phyloP scores from a whole-genome alignment of 2,797 vertebrate genomes.

The Sebastes nivosus region DNA sequence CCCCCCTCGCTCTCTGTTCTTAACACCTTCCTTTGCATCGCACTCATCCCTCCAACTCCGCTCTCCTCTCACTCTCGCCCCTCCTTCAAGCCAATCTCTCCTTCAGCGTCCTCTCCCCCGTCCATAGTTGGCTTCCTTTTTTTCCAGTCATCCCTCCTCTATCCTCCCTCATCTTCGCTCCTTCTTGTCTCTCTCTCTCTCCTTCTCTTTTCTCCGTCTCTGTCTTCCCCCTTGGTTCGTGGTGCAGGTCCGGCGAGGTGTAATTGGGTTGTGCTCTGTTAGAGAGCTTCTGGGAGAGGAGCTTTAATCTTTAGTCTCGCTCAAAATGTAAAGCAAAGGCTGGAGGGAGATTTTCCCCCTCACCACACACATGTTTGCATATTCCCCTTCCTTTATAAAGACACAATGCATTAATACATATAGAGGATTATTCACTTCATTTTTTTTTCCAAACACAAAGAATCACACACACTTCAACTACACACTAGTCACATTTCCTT shows the following conservation, averaged over 20 bases:
- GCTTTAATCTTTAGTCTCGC: constrained; percentile 84
- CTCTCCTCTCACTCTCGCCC: constrained; percentile 18
- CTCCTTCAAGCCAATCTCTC: constrained; percentile 20
- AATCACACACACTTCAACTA: not conserved
- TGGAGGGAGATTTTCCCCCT: constrained; percentile 62
- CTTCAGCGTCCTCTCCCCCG: not conserved
- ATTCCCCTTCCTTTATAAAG: constrained; percentile 22
- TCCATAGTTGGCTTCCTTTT: constrained; percentile 1
- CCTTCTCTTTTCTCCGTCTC: constrained; percentile 11
- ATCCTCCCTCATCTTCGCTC: constrained; percentile 32
- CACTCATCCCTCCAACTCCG: constrained; percentile 18
- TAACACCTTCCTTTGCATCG: constrained; percentile 55
- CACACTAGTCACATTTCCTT: constrained; percentile 7
- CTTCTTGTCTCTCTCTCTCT: constrained; percentile 2
- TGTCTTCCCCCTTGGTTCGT: constrained; percentile 11
- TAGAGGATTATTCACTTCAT: constrained; percentile 20
- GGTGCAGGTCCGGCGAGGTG: constrained; percentile 68
- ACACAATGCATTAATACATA: constrained; percentile 30
- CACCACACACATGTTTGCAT: constrained; percentile 38
- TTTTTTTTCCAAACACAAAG: not conserved
- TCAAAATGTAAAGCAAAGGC: constrained; percentile 78
- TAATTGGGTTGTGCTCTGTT: constrained; percentile 79
- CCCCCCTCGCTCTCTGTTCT: constrained; percentile 39
- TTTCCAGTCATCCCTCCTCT: constrained; percentile 14
- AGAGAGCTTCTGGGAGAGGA: constrained; percentile 66